Conservation (phyloP, 2,113 vertebrate species). For the Peucedramus taeniatus region DNA sequence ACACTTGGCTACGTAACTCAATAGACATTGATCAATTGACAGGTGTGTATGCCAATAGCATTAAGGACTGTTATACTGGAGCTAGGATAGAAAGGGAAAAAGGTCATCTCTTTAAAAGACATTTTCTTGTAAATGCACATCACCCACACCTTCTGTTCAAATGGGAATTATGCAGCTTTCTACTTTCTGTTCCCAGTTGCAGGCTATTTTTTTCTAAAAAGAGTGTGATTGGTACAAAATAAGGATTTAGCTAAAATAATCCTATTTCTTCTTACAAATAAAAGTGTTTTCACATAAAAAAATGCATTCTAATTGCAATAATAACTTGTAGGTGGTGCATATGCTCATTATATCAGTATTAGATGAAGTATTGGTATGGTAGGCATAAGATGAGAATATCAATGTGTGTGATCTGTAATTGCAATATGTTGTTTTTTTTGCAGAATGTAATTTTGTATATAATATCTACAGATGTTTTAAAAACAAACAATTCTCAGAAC, state of each 20-base stretch:
- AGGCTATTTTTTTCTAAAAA: neutral
- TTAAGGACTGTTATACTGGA: neutral
- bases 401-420: neutral
- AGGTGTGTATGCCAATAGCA: neutral
- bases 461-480: constrained; percentile 45
- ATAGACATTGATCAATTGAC: neutral
- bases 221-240: neutral
- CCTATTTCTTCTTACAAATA: neutral
- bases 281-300: neutral
- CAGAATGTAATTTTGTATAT: constrained; percentile 8
- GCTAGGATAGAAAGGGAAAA: neutral
- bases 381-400: neutral
- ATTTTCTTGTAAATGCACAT: neutral
- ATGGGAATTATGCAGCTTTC: neutral
- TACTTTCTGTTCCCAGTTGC: neutral
- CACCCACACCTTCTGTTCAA: neutral
- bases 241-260: neutral
- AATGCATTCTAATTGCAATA: neutral
- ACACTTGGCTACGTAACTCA: neutral
- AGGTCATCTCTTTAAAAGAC: neutral
- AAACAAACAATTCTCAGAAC: constrained; percentile 10
- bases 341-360: neutral
- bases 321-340: neutral
- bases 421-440: neutral
- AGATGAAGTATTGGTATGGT: neutral